Evolutionary conservation across 2,797 vertebrate species (phyloP).

Genomic region (Danio tinwini): DNA sequence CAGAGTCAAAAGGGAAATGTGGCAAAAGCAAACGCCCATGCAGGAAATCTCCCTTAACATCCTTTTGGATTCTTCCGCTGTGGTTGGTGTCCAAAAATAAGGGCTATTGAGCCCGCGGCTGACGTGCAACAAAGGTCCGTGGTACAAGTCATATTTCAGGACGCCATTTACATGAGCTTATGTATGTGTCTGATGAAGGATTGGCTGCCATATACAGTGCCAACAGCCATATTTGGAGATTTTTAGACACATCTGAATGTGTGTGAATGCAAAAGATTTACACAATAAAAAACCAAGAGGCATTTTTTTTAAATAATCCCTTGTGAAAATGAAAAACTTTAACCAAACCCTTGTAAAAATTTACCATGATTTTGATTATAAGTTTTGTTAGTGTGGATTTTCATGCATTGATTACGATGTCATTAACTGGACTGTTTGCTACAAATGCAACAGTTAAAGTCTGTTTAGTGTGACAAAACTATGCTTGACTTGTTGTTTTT

Average conservation of each 20-base stretch:
- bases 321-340: background rate
- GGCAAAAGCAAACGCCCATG: constrained; percentile 12
- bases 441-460: too few relatives aligned
- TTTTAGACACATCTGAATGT: background rate
- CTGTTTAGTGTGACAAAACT: too few relatives aligned
- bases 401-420: too few relatives aligned
- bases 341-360: too few relatives aligned
- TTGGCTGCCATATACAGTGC: background rate
- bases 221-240: background rate
- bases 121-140: background rate
- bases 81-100: constrained; percentile 9
- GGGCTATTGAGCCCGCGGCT: background rate
- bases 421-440: too few relatives aligned
- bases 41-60: constrained; percentile 29
- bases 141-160: background rate
- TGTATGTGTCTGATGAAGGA: background rate
- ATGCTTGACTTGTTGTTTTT: too few relatives aligned
- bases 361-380: too few relatives aligned
- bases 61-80: constrained; percentile 20
- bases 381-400: too few relatives aligned
- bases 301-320: background rate
- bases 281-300: background rate
- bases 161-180: background rate
- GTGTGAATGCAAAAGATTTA: background rate
- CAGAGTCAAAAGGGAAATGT: constrained; percentile 25